Evolutionary conservation across 1,140 invertebrate species (phyloP), one percentile per base, ranked within the genome.

Genomic region (Lutraria rhynchaena): DNA sequence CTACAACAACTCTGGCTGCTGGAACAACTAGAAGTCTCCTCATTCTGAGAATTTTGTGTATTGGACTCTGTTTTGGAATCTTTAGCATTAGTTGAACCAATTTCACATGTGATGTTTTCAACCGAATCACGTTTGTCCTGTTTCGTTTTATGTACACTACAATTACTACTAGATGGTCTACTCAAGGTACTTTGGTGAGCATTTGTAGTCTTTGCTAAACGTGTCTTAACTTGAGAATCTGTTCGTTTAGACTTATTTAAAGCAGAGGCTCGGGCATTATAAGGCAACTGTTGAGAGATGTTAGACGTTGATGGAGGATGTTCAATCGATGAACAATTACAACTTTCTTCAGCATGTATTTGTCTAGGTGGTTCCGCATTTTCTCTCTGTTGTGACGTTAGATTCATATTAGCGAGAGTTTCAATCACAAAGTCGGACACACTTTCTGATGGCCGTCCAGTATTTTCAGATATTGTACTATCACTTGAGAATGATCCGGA

Each of bases 1-100:
- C 83, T 86, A 80, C 82, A 63, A 69, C 76, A 78, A 35, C 82
- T 73, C 3, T 22, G 53, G 41, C 87, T 90, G 85, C 90, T 92
- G 70, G 90, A 92, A 77, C 87, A 87, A 35, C 19, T 53, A 31
- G 57, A 61, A 67, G 73, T 57, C 19, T 65, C 61, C 13, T 29
- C 61, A 75, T 75, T 58, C 29, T 73, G 63, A 17, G 58, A 53
- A 33, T 81, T 31, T 44, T 61, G 29, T 33, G 31, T 49, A 35
- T 58, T 58, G 22, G 53, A 37, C 24, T 73, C 33, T 15, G 46
- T 44, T 29, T 53, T 24, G 17, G 24, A 53, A 27, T 67, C 35
- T 44, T 31, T 37, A 27, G 46, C 29, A 29, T n/a, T 51, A 13
- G n/a, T 27, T 24, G 73, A 53, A 17, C 73, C 73, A 17, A 75